Conservation (phyloP, 2,113 vertebrate genomes). For the Scalopus aquaticus region DNA sequence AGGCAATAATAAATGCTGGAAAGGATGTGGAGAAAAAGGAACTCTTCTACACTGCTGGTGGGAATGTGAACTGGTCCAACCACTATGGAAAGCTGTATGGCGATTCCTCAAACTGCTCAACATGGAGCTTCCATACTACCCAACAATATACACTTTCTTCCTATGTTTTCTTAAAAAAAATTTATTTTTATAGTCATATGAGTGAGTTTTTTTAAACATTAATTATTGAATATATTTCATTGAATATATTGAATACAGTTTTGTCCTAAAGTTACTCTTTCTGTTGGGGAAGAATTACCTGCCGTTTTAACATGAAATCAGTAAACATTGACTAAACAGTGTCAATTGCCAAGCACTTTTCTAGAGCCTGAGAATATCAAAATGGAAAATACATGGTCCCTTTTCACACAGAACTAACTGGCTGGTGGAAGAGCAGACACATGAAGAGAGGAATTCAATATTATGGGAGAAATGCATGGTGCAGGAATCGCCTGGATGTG, state of each 20-base stretch:
- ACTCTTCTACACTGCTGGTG: no score
- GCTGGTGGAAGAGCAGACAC: not conserved
- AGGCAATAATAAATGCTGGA: no score
- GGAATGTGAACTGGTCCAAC: no score
- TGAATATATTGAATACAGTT: not conserved
- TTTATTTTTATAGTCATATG: not conserved
- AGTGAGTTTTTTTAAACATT: not conserved
- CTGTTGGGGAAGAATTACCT: not conserved
- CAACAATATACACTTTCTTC: no score
- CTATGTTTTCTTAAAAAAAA: not conserved
- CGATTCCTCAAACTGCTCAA: no score
- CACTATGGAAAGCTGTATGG: no score
- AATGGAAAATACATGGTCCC: not conserved
- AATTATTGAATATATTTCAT: not conserved
- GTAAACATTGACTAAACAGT: not conserved
- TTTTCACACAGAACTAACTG: not conserved
- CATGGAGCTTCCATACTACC: no score
- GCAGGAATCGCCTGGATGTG: not conserved
- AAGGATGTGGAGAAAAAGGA: no score
- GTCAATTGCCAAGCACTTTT: not conserved
- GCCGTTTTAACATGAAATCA: not conserved
- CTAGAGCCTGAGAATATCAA: not conserved
- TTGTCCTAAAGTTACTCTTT: not conserved
- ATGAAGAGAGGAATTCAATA: not conserved
- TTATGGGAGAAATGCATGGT: not conserved